Evolutionary conservation across 1,140 invertebrate genomes (phyloP).

Genomic region (Galleria mellonella): DNA sequence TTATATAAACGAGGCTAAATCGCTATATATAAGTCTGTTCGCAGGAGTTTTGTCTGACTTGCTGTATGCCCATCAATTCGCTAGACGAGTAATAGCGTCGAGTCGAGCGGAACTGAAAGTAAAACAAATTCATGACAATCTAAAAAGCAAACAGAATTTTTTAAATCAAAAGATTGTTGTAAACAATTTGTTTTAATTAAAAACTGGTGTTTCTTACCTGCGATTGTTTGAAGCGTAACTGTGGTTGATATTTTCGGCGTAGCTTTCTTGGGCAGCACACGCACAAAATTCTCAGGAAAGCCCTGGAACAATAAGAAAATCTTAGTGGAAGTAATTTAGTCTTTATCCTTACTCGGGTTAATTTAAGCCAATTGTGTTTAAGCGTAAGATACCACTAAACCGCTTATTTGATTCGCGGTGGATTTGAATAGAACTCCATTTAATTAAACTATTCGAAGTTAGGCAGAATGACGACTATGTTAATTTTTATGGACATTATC

Average conservation of each 20-base stretch:
- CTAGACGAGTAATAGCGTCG: slow-evolving; percentile 81
- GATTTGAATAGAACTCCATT: no score
- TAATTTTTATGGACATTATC: no score
- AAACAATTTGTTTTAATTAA: no score
- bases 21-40: slow-evolving; percentile 86
- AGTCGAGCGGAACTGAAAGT: slow-evolving; percentile 80
- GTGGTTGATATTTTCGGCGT: slow-evolving; percentile 84
- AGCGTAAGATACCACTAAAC: no score
- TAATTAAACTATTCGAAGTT: no score
- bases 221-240: slow-evolving; percentile 85
- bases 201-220: slow-evolving; percentile 77
- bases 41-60: slow-evolving; percentile 82
- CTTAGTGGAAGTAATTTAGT: slow-evolving; percentile 2
- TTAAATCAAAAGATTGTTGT: neutral
- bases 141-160: slow-evolving; percentile 19
- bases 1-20: slow-evolving; percentile 19
- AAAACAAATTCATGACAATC: slow-evolving; percentile 31
- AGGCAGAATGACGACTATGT: no score
- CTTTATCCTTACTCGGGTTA: slow-evolving; percentile 7
- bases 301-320: slow-evolving; percentile 77
- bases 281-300: slow-evolving; percentile 87
- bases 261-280: slow-evolving; percentile 86
- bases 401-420: no score
- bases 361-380: no score
- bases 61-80: slow-evolving; percentile 77